Base-by-base conservation (phyloP, 1,140 invertebrate species). In the Drosophila pandora region DNA sequence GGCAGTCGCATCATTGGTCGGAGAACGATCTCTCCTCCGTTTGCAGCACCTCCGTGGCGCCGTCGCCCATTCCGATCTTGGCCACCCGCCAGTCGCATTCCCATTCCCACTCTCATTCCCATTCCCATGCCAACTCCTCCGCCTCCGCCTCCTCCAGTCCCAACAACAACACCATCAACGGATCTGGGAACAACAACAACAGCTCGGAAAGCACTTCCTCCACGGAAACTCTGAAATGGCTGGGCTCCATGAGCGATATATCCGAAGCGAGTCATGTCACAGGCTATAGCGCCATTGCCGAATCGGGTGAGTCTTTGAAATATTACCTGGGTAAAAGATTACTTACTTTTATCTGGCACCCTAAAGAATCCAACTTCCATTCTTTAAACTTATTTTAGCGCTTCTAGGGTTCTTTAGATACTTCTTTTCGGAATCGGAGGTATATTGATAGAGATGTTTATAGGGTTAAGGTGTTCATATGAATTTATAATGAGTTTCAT, bases 221-320 rank as follows among this genome's bases (percentile, higher is more conserved):
- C 32, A 95, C 95, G 75, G 96, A 97, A 82, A 96, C 96, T 6
- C 92, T 96, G 1, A 97, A 97, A 92, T 96, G 96, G 96, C 95
- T 96, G 76, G 95, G 95, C 23, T 96, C 95, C 5, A 95, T 95
- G 92, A 95, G 95, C 80, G 95, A 96, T 81, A 93, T 96, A 8
- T 96, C 95, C 65, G 94, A 95, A 21, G 93, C 94, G 4, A 95
- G 94, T 56, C 91, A 92, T 77, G 87, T 81, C 41, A 92, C 91
- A 13, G 91, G 90, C 43, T 90, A 90, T 59, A 92, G 91, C 52
- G 85, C 85, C 52, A 89, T 92, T 17, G 82, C 91, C 34, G 90
- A 90, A 73, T 91, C 91, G 63, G 91, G 91, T 92, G 62, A 85
- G 87, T 90, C 28, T 17, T 7, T 43, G 3, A 43, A 43, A 43